Conservation (phyloP, 2,888 invertebrate species). For the Xylophagus ater region DNA sequence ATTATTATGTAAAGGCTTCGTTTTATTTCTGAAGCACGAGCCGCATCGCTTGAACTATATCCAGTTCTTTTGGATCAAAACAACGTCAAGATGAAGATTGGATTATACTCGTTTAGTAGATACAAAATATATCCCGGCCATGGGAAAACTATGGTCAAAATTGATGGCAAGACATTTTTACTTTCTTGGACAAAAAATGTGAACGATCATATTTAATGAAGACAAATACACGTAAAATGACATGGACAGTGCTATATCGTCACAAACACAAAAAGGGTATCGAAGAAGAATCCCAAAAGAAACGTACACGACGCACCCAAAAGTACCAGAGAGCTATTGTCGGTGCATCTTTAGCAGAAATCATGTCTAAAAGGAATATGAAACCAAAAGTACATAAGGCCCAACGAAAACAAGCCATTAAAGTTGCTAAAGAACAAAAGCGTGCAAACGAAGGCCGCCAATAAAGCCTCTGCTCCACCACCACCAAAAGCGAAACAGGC, state of each 20-base stretch:
- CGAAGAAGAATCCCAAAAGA: conserved; percentile 84
- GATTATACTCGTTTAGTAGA: conserved; percentile 91
- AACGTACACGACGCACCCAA: conserved; percentile 77
- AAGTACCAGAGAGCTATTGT: conserved; percentile 93
- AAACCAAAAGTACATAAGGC: conserved; percentile 94
- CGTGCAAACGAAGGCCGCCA: too few species aligned
- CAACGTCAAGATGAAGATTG: conserved; percentile 47
- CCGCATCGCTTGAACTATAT: not conserved
- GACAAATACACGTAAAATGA: conserved; percentile 92
- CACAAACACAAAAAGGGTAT: conserved; percentile 96
- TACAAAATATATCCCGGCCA: conserved; percentile 98
- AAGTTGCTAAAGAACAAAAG: conserved; percentile 87
- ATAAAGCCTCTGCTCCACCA: too few species aligned
- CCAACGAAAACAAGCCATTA: too few species aligned
- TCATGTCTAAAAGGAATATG: conserved; percentile 92
- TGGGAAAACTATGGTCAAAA: conserved; percentile 92
- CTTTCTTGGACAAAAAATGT: conserved; percentile 90
- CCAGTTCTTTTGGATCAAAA: conserved; percentile 11
- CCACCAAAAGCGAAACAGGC: too few species aligned
- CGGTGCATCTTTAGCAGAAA: conserved; percentile 85
- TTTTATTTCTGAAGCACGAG: too few species aligned
- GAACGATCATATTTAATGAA: conserved; percentile 86
- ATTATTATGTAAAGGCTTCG: too few species aligned
- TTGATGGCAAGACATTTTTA: conserved; percentile 90
- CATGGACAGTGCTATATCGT: conserved; percentile 95